phyloP scores from a whole-genome alignment of 2,888 invertebrate genomes.

The Trissoscelio sp. region DNA sequence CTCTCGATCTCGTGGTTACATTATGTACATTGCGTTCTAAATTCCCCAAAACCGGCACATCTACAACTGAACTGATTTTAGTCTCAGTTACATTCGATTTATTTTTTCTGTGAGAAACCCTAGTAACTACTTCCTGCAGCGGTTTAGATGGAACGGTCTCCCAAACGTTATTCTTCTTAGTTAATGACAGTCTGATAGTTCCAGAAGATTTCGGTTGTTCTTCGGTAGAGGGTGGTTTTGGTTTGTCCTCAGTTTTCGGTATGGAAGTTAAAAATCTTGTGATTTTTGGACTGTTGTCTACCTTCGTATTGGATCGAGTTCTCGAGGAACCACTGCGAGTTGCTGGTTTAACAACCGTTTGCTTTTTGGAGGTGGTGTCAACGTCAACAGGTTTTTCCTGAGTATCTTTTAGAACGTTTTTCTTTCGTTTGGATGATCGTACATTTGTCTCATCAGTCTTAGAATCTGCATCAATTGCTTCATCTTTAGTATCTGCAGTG shows the following conservation, averaged over 20 bases:
- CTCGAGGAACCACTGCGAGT: neutral
- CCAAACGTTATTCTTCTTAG: slow-evolving; percentile 52
- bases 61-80: neutral
- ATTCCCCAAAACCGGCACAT: neutral
- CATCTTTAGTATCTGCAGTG: too few relatives aligned
- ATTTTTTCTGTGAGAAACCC: neutral
- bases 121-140: too few relatives aligned
- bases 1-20: neutral
- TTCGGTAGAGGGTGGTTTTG: neutral
- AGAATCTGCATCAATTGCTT: too few relatives aligned
- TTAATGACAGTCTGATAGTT: slow-evolving; percentile 33
- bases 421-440: neutral
- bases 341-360: neutral
- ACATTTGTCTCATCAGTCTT: too few relatives aligned
- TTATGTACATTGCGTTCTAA: neutral
- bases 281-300: slow-evolving; percentile 11
- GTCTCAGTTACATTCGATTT: neutral
- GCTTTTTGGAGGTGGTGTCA: neutral
- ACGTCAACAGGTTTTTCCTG: neutral
- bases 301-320: neutral
- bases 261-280: neutral
- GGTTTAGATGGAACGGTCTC: slow-evolving; percentile 22
- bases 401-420: slow-evolving; percentile 1
- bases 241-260: neutral
- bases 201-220: slow-evolving; percentile 7